Conservation (phyloP, 53 echinoderm and acorn worm species). For the Patiria pectinifera region DNA sequence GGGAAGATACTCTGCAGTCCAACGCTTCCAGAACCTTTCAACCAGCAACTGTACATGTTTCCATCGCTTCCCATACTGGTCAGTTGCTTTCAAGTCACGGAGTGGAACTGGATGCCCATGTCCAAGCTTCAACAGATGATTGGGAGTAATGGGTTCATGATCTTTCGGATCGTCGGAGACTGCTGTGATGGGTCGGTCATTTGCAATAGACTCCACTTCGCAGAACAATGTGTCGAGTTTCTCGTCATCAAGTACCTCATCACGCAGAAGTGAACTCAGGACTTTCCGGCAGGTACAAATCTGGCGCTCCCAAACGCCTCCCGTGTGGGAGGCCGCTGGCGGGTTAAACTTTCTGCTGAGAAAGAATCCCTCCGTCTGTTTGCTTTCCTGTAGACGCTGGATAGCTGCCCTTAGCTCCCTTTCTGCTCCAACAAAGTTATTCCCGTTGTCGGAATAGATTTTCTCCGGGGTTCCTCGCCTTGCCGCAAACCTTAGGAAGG, state of each 20-base stretch:
- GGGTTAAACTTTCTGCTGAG: constrained; percentile 44
- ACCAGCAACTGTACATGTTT: constrained; percentile 63
- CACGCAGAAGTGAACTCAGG: constrained; percentile 42
- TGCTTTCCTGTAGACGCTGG: background rate
- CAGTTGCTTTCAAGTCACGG: constrained; percentile 12
- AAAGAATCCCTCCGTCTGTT: background rate
- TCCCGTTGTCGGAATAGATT: constrained; percentile 72
- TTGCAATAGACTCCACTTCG: constrained; percentile 55
- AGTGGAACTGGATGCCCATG: constrained; percentile 33
- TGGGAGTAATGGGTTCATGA: constrained; percentile 57
- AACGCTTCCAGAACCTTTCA: constrained; percentile 58
- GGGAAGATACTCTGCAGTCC: constrained; percentile 65
- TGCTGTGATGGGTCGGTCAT: constrained; percentile 63
- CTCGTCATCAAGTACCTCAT: constrained; percentile 72
- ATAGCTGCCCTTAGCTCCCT: constrained; percentile 66
- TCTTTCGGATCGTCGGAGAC: constrained; percentile 56
- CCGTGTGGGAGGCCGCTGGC: constrained; percentile 60
- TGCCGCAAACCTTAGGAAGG: constrained; percentile 54
- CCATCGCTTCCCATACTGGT: constrained; percentile 63
- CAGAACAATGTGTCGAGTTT: constrained; percentile 50
- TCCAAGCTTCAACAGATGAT: constrained; percentile 73
- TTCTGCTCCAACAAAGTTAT: constrained; percentile 80
- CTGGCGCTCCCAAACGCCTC: constrained; percentile 67
- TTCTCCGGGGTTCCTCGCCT: constrained; percentile 26
- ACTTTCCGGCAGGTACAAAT: constrained; percentile 72